Base-by-base conservation (phyloP, 2,113 vertebrate genomes). In the Rhegmatorhina hoffmannsi region DNA sequence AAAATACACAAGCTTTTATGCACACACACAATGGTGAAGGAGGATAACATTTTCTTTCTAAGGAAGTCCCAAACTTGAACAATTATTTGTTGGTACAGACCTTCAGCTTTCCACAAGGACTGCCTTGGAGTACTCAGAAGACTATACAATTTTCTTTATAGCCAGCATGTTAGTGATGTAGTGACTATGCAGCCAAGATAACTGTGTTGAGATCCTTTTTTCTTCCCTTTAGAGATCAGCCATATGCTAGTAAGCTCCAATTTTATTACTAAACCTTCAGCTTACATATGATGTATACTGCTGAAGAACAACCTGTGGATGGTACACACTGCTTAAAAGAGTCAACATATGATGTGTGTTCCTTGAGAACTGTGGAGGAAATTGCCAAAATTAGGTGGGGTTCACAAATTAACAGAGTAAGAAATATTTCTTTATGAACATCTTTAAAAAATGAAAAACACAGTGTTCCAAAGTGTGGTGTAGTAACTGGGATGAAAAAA, bases 171-270 rank as follows among this genome's bases (percentile, higher is more conserved):
- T 43, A 62, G 11, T 47, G n/a, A 3, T 89, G 10, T 43, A 44
- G 46, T 60, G 40, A 52, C 28, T 1, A 4, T 0, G 0, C 47
- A 47, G 26, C 9, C 59, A 77, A 31, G 26, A 52, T 55, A 36
- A 63, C 13, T 9, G 66, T 36, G 7, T 17, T 1, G 1, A 58
- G 8, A 55, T 55, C 2, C 3, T 3, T n/a, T 44, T n/a, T 23
- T 50, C 47, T 74, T 40, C 34, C 2, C 16, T 79, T 78, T 53
- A 33, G 58, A 59, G 3, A 44, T 59, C 31, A 73, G 31, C 33
- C 29, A 73, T 13, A 11, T 50, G 19, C 26, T 89, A 60, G 25
- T 46, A 69, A 78, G 13, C 8, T 69, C 20, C 24, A 33, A 26
- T 52, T 84, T 85, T n/a, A 52, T 84, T 84, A n/a, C 43, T 72